phyloP scores from a whole-genome alignment of 2,888 invertebrate genomes.

The Ariolimax columbianus region DNA sequence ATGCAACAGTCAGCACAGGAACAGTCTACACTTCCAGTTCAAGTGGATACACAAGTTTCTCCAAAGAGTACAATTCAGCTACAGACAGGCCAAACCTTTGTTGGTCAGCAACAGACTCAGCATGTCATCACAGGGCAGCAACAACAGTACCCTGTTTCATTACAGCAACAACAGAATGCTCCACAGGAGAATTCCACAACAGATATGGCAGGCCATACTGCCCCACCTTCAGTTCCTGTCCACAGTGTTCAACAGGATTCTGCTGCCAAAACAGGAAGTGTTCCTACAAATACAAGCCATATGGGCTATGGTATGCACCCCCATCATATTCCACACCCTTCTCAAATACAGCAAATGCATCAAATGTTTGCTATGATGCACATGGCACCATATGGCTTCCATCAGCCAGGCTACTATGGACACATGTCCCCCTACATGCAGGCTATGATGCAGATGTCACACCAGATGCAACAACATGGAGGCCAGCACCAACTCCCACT shows the following conservation, averaged over 20 bases:
- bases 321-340: constrained; percentile 43
- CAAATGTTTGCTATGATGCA: constrained; percentile 52
- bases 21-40: constrained; percentile 3
- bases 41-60: constrained; percentile 39
- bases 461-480: constrained; percentile 55
- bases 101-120: constrained; percentile 28
- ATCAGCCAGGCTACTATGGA: constrained; percentile 52
- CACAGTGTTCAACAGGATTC: constrained; percentile 30
- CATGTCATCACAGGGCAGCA: constrained; percentile 53
- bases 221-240: constrained; percentile 10
- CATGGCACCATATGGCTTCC: constrained; percentile 47
- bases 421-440: constrained; percentile 51
- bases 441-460: constrained; percentile 55
- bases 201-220: constrained; percentile 1
- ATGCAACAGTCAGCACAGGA: constrained; percentile 19
- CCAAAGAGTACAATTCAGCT: constrained; percentile 15
- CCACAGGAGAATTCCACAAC: constrained; percentile 3
- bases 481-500: constrained; percentile 52
- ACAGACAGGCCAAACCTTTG: constrained; percentile 35
- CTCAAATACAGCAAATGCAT: constrained; percentile 51
- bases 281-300: constrained; percentile 14
- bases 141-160: constrained; percentile 11
- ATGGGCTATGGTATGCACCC: constrained; percentile 41
- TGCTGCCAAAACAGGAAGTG: background rate
- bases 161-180: constrained; percentile 1